Percentiles rank a stretch among this genome's conserved stretches.
phyloP scores from a whole-genome alignment of 1,140 invertebrate species.

The Drosophila varians region DNA sequence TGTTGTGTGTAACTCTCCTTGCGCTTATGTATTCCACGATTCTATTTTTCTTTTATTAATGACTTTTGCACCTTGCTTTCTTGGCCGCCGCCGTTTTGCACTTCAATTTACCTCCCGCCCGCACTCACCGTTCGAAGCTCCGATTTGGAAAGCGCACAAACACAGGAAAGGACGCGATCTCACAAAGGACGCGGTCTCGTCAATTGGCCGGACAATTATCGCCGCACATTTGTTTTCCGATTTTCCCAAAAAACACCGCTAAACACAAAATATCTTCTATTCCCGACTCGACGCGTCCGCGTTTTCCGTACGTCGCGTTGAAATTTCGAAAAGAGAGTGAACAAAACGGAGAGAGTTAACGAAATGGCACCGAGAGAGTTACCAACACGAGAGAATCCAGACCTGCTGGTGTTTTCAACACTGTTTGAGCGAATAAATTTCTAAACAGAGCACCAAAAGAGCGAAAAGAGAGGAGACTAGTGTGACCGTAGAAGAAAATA shows the following conservation, averaged over 20 bases:
- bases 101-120: constrained; percentile 10
- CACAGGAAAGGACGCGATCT: constrained; percentile 6
- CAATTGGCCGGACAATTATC: constrained; percentile 61
- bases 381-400: neutral
- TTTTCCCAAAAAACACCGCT: constrained; percentile 58
- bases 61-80: constrained; percentile 67
- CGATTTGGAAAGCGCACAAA: constrained; percentile 17
- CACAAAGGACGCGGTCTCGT: constrained; percentile 45
- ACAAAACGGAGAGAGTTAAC: neutral
- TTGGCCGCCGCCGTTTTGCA: constrained; percentile 29
- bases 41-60: constrained; percentile 60
- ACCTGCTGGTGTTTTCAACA: neutral
- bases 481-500: neutral
- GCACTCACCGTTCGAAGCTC: constrained; percentile 66
- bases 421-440: neutral
- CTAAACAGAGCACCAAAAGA: too few relatives aligned
- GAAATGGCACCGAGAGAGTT: neutral
- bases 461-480: neutral
- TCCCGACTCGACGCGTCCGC: constrained; percentile 9
- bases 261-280: constrained; percentile 54
- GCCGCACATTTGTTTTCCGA: constrained; percentile 62
- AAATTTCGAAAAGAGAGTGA: neutral
- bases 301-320: constrained; percentile 11
- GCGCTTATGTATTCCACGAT: constrained; percentile 45
- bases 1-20: constrained; percentile 18